Base-by-base conservation (phyloP, 2,888 invertebrate species). In the Diarsia dahlii region DNA sequence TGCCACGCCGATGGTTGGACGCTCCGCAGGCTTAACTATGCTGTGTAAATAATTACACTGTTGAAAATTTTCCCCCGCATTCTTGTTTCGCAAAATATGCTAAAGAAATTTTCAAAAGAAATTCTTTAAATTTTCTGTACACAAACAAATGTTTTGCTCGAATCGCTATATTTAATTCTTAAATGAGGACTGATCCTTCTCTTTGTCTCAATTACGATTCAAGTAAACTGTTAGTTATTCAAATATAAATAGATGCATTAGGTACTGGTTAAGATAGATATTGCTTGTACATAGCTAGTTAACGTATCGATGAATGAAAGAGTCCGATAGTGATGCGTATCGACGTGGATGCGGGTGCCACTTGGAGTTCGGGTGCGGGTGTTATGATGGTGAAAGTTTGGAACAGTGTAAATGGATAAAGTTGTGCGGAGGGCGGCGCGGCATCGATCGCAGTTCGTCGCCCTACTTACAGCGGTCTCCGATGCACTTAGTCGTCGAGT, bases 401-500 rank as follows among this genome's bases (percentile, higher is more conserved):
- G 93, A 91, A 91, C 94, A 91, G 92, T 95, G 94, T 93, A 94
- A 95, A 95, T 95, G 96, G 94, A 95, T 95, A 95, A 95, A 96
- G 95, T 95, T 95, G 95, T 93, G 89, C 92, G 88, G 95, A 94
- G 95, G 94, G 95, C 93, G 93, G 93, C 88, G 90, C 92, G 91
- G 88, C 94, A 96, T 96, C 96, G 96, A 96, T 96, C 96, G 95
- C 93, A 95, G 96, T 96, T 96, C 96, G 96, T 95, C 95, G 96
- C 92, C 95, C 96, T 96, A 96, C 95, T 96, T 96, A 95, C 95
- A 90, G 90, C 91, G 92, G 91, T 89, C 93, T 92, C 93, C 92
- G 94, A 94, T 95, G 95, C 95, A 95, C 93, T 95, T 94, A 94
- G 91, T 92, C 90, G 89, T 89, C 87, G 89, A 90, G 91, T 91